A percentile compares a stretch with the other conserved stretches of the same genome.
phyloP scores from a whole-genome alignment of 2,888 invertebrate species.

The Napeogenes inachia region DNA sequence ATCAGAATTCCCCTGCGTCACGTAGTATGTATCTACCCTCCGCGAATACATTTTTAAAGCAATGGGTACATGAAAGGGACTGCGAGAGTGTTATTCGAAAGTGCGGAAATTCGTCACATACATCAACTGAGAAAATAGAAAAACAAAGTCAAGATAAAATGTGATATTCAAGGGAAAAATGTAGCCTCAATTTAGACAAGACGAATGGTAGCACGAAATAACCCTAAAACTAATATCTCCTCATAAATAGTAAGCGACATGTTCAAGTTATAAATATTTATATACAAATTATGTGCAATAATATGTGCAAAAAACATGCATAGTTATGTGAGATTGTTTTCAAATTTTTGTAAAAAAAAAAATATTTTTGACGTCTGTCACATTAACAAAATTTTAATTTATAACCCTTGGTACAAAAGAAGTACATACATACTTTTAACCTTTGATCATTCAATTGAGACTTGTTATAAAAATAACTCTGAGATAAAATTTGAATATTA shows the following conservation, averaged over 20 bases:
- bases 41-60: conserved; percentile 72
- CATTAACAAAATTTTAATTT: too few species aligned
- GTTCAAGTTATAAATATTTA: too few species aligned
- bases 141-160: conserved; percentile 68
- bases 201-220: conserved; percentile 13
- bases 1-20: conserved; percentile 41
- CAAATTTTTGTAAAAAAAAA: too few species aligned
- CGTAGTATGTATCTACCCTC: conserved; percentile 29
- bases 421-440: neutral
- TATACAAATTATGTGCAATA: too few species aligned
- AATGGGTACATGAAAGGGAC: conserved; percentile 69
- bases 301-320: too few species aligned
- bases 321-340: too few species aligned
- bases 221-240: neutral
- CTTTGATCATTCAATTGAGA: neutral
- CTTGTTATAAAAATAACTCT: neutral
- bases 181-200: conserved; percentile 66
- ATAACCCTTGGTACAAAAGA: too few species aligned
- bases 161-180: conserved; percentile 63
- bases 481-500: neutral
- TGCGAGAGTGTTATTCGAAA: conserved; percentile 68
- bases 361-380: too few species aligned
- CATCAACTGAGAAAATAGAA: conserved; percentile 73
- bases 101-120: conserved; percentile 75
- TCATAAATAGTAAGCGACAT: too few species aligned